These are phyloP conservation scores for Murina feae DNA, from an alignment of 2,113 vertebrate genomes.

Conservation along the genomic window DNA sequence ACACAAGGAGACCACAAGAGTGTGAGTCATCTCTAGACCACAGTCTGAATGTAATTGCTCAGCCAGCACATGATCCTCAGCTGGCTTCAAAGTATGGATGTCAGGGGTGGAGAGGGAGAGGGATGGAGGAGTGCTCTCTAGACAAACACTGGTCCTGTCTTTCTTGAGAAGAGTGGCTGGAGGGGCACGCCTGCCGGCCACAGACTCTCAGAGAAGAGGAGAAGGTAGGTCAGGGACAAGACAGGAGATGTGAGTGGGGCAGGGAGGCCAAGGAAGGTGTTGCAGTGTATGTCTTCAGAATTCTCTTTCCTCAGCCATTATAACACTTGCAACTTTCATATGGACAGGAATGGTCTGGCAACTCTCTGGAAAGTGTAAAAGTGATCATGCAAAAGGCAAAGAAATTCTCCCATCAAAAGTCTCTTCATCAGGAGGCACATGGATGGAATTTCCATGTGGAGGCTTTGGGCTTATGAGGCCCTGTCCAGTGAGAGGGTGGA, in stretches of 20 bases:
- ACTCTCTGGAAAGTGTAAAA: not conserved
- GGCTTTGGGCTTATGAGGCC: not conserved
- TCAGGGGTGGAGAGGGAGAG: not conserved
- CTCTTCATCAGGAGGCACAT: not conserved
- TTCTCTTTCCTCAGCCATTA: not conserved
- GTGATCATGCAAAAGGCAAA: not conserved
- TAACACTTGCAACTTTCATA: not conserved
- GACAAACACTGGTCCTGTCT: not conserved
- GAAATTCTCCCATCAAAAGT: not conserved
- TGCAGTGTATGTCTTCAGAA: not conserved
- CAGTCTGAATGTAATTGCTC: not conserved
- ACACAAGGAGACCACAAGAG: slow-evolving; percentile 54
- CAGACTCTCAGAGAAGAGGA: not conserved
- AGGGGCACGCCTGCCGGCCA: not conserved
- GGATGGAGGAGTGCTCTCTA: not conserved
- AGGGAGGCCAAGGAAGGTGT: not conserved
- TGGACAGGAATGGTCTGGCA: not conserved
- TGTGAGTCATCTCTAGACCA: slow-evolving; percentile 31
- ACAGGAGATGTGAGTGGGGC: too few relatives aligned
- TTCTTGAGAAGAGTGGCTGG: not conserved
- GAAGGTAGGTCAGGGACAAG: not conserved
- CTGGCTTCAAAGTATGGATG: slow-evolving; percentile 41
- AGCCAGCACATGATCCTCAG: slow-evolving; percentile 50
- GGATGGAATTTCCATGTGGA: not conserved
- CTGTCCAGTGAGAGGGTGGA: not conserved